These are phyloP conservation scores for Cladorhizidae sp. DNA, from an alignment of 37 sponge, comb jelly and placozoan species.

Conservation along the genomic window DNA sequence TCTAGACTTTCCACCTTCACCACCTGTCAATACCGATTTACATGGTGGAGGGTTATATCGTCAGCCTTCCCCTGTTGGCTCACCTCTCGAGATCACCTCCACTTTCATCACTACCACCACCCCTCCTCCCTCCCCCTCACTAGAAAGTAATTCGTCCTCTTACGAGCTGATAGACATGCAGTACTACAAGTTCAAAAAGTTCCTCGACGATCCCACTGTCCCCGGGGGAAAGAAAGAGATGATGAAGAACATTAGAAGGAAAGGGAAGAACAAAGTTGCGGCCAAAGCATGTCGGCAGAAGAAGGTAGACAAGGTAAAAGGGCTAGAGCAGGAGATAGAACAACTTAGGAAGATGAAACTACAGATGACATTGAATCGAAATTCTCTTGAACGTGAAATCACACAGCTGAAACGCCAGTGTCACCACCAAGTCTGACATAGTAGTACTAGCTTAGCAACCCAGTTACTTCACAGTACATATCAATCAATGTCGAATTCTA, in stretches of 20 bases:
- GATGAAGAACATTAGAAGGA: conserved; percentile 59
- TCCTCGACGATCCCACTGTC: conserved; percentile 37
- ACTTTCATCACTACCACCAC: background rate
- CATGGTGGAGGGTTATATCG: background rate
- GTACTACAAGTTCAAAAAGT: conserved; percentile 64
- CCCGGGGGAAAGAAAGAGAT: conserved; percentile 28
- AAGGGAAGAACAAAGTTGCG: conserved; percentile 78
- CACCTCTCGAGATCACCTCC: background rate
- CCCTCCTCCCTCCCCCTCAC: background rate
- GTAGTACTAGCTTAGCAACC: too few relatives aligned
- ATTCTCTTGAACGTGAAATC: conserved; percentile 37
- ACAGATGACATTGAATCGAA: background rate
- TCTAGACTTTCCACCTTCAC: background rate
- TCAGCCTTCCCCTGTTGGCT: background rate
- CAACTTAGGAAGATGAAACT: background rate
- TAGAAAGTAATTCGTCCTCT: background rate
- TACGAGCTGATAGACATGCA: conserved; percentile 58
- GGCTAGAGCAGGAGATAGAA: conserved; percentile 68
- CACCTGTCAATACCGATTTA: background rate
- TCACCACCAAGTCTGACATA: background rate
- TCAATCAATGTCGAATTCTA: too few relatives aligned
- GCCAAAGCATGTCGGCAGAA: conserved; percentile 74
- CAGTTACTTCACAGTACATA: too few relatives aligned
- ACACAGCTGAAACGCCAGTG: background rate
- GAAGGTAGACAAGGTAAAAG: conserved; percentile 45